These are phyloP conservation scores for Nomada ferruginata DNA, from an alignment of 2,888 invertebrate genomes.

Conservation along the genomic window DNA sequence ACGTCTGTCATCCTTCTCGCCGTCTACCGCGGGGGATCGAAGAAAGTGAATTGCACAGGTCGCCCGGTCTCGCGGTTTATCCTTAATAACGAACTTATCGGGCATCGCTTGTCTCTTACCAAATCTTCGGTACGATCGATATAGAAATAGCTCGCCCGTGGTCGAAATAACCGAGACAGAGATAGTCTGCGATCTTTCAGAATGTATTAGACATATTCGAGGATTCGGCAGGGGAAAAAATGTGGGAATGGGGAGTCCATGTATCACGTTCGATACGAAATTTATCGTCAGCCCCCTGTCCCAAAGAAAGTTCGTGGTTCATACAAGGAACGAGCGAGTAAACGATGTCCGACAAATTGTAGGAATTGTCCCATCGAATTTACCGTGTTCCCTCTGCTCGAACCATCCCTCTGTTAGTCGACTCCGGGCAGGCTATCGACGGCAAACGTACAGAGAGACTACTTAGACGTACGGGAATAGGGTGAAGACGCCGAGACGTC, in stretches of 20 bases:
- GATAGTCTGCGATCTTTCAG: too few species aligned
- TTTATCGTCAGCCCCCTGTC: background rate
- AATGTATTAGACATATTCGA: too few species aligned
- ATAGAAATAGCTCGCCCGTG: constrained; percentile 4
- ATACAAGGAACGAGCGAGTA: constrained; percentile 24
- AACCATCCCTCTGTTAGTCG: constrained; percentile 8
- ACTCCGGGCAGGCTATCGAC: constrained; percentile 18
- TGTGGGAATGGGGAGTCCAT: too few species aligned
- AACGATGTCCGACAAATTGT: constrained; percentile 43
- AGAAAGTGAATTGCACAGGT: constrained; percentile 26
- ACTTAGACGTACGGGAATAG: background rate
- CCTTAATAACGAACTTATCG: constrained; percentile 33
- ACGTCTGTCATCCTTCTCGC: background rate
- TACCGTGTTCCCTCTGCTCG: constrained; percentile 13
- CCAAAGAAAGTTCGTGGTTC: background rate
- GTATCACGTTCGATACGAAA: background rate
- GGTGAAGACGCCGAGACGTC: constrained; percentile 20
- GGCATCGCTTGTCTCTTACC: background rate
- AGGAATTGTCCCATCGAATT: constrained; percentile 26
- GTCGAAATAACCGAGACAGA: background rate
- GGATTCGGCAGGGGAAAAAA: too few species aligned
- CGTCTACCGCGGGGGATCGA: background rate
- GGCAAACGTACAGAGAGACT: constrained; percentile 18
- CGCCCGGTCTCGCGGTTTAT: background rate
- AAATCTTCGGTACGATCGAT: background rate